Conservation (phyloP, 2,888 invertebrate species). For the Alviniconcha strummeri region DNA sequence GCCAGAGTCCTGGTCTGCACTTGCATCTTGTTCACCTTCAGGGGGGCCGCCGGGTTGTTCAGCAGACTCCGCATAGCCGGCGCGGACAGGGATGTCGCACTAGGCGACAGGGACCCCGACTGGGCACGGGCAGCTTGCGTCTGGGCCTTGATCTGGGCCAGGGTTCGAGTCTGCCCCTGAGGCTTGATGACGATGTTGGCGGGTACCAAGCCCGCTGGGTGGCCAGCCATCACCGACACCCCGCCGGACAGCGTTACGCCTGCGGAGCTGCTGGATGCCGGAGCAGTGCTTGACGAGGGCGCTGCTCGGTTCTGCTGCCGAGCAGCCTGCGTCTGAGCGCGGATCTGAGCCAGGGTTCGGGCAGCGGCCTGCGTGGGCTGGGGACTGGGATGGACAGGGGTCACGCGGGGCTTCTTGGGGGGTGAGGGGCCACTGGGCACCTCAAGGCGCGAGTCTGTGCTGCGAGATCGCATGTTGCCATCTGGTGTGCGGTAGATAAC, state of each 20-base stretch:
- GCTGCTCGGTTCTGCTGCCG: constrained; percentile 46
- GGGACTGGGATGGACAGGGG: constrained; percentile 6
- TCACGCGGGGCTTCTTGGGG: constrained; percentile 39
- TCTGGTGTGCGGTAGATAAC: constrained; percentile 32
- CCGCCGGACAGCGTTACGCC: constrained; percentile 36
- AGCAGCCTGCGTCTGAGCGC: constrained; percentile 61
- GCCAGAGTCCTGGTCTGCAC: constrained; percentile 67
- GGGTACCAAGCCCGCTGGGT: constrained; percentile 12
- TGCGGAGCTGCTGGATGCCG: not conserved
- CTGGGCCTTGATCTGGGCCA: constrained; percentile 64
- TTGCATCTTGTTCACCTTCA: constrained; percentile 2
- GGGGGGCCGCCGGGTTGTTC: constrained; percentile 26
- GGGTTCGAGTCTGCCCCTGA: constrained; percentile 54
- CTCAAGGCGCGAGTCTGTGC: constrained; percentile 28
- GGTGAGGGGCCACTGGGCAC: constrained; percentile 38
- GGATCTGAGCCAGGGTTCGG: constrained; percentile 61
- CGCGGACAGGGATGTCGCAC: constrained; percentile 38
- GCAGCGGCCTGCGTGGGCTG: constrained; percentile 49
- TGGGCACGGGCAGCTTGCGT: constrained; percentile 54
- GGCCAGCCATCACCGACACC: constrained; percentile 33
- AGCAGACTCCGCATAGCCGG: constrained; percentile 43
- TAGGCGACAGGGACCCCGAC: constrained; percentile 36
- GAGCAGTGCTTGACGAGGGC: not conserved
- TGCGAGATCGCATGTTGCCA: constrained; percentile 33
- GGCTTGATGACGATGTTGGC: constrained; percentile 42